These are phyloP conservation scores for Lithobates pipiens DNA, from an alignment of 2,797 vertebrate species.

Conservation along the genomic window DNA sequence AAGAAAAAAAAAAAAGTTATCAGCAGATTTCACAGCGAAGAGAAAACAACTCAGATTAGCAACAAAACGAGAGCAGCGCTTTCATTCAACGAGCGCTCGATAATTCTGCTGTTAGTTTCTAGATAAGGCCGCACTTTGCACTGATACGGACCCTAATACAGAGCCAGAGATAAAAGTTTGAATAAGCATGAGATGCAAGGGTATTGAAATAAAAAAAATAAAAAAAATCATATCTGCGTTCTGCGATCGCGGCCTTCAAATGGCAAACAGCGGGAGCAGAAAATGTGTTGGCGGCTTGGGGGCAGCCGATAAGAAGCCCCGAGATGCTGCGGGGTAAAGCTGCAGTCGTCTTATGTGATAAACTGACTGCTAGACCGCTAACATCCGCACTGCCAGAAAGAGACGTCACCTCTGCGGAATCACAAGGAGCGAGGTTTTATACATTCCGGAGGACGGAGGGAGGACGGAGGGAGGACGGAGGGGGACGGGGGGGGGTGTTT, in stretches of 20 bases:
- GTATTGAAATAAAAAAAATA: slow-evolving; percentile 9
- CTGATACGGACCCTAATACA: slow-evolving; percentile 44
- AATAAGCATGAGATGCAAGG: slow-evolving; percentile 9
- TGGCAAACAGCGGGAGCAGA: slow-evolving; percentile 15
- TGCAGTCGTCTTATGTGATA: slow-evolving; percentile 12
- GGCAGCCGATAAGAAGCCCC: slow-evolving; percentile 35
- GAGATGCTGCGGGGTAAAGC: slow-evolving; percentile 3
- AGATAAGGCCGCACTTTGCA: slow-evolving; percentile 51
- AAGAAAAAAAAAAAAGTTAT: background rate
- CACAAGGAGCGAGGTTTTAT: slow-evolving; percentile 1
- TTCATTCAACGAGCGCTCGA: slow-evolving; percentile 38
- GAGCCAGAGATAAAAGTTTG: slow-evolving; percentile 16
- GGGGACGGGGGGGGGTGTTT: no score
- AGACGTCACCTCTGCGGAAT: background rate
- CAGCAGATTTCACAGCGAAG: slow-evolving; percentile 59
- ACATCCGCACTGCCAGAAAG: background rate
- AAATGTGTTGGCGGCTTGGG: slow-evolving; percentile 40
- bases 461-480: no score
- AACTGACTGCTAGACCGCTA: background rate
- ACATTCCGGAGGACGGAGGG: background rate
- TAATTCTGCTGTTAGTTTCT: background rate
- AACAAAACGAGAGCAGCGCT: slow-evolving; percentile 62
- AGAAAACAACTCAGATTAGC: slow-evolving; percentile 34
- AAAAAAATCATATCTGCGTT: slow-evolving; percentile 1
- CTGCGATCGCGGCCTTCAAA: slow-evolving; percentile 20